A percentile compares a stretch with the other conserved stretches of the same genome.
These are phyloP conservation scores for Polypterus bichir DNA, from an alignment of 2,113 vertebrate species.

Conservation along the genomic window DNA sequence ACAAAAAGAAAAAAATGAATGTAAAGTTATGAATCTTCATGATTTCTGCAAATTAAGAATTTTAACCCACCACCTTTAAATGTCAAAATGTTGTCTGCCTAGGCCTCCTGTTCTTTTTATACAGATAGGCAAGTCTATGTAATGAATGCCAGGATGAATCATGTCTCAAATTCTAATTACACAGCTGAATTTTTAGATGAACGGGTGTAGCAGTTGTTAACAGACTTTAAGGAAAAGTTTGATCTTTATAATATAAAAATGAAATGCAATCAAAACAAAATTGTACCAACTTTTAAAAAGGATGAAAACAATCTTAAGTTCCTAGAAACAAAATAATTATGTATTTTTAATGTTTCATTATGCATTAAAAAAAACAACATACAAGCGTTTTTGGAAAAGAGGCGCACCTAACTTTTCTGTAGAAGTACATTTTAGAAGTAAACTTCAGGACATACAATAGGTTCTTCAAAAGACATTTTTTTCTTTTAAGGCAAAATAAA, in stretches of 20 bases:
- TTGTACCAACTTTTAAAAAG: background rate
- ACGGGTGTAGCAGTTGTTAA: background rate
- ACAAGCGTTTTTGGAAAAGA: too few species aligned
- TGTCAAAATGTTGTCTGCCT: background rate
- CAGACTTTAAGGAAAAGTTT: background rate
- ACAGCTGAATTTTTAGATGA: slow-evolving; percentile 1
- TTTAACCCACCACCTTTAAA: background rate
- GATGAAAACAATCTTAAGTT: background rate
- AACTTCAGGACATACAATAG: too few species aligned
- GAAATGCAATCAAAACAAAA: background rate
- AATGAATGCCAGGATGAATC: slow-evolving; percentile 6
- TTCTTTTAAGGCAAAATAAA: too few species aligned
- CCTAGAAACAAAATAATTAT: too few species aligned
- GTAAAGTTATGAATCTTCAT: background rate
- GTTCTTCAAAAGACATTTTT: too few species aligned
- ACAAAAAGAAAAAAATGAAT: background rate
- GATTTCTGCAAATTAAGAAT: background rate
- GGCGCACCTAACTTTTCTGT: too few species aligned
- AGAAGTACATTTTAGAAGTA: too few species aligned
- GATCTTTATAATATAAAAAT: background rate
- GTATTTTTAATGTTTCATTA: too few species aligned
- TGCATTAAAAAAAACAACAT: too few species aligned
- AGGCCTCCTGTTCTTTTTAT: slow-evolving; percentile 1
- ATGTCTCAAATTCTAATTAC: slow-evolving; percentile 7
- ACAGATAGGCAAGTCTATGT: slow-evolving; percentile 3